Evolutionary conservation across 2,797 vertebrate species (phyloP), one percentile per base, ranked within the genome.

Genomic region (Lycodopsis pacificus): DNA sequence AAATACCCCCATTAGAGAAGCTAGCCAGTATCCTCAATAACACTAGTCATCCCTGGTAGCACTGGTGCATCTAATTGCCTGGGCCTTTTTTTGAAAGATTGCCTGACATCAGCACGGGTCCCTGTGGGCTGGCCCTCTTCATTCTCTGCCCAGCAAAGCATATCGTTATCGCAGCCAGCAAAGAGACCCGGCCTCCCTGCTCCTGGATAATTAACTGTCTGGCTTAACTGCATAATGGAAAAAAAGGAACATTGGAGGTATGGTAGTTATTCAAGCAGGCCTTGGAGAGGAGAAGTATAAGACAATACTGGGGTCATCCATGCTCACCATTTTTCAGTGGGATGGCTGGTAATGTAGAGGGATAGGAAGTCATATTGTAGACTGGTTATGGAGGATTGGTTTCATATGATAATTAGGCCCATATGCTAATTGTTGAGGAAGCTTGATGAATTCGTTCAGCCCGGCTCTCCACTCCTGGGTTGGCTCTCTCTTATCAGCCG

Each of bases 151-250:
- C 92, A 94, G 92, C 88, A 94, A 95, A 95, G 93, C 93, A 92
- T 95, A 94, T 94, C 91, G 92, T 95, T 95, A 95, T 95, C 92
- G 87, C 84, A 89, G 93, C 92, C 93, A 91, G 90, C 87, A 88
- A 93, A 91, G 91, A 94, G 92, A 93, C 88, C 87, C 79, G 85
- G 90, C 93, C 92, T 94, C 89, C 88, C 73, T 90, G 92, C 91
- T 92, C 92, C 90, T 81, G 90, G 91, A 95, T 95, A 95, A 96
- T 96, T 96, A 95, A 95, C 95, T 95, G 93, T 94, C 93, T 93
- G 91, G 91, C 94, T 94, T 93, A 94, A 93, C 92, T 90, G 90
- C 90, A 92, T 93, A 93, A 95, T 94, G 91, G 92, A 89, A 92
- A 88, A 91, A 91, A 89, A 87, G 89, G 87, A 93, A 89, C 88